Evolutionary conservation across 2,113 vertebrate genomes (phyloP), one percentile per base, ranked within the genome.

Genomic region (Protobothrops mucrosquamatus): DNA sequence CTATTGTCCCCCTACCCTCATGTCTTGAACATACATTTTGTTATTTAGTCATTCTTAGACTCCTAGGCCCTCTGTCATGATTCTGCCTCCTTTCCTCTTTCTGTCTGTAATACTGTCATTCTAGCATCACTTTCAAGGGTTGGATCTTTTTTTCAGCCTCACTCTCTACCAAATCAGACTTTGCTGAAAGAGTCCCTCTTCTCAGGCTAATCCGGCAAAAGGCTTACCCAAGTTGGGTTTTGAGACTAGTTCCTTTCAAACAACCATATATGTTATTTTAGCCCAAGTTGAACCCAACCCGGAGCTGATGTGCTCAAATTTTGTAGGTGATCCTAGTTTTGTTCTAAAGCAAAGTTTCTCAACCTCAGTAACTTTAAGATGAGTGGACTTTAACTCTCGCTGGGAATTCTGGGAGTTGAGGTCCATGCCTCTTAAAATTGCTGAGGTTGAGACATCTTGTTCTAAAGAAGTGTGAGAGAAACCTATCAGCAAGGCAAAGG

Each of bases 381-480:
- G 74, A 7, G 43, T 81, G 34, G 18, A 39, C 74, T 81, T 81
- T 22, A 81, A 39, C 18, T 43, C 74, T 43, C 6, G 34, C 34
- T 81, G 34, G 74, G 34, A 22, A 81, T 81, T 22, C 7, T 43
- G 18, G 74, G 34, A 81, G 34, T 43, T 81, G 34, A 81, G 39
- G 74, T 81, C 34, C 18, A 81, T 43, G 74, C 74, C 22, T 81
- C 34, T 81, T 81, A 81, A 43, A 81, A 7, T 43, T 81, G 15
- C 34, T 43, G 34, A 43, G 7, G 74, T 43, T 81, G 18, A 81
- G 34, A 81, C 7, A 43, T 34, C 39, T 22, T 81, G 74, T 22
- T 22, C 34, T 5, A 6, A 23, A 29, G 0, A 57, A 26, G 0
- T 8, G 3, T 1, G 12, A 85, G 24, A n/a, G 51, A 89, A 90